phyloP scores from a whole-genome alignment of 1,140 invertebrate genomes.

The Amyelois transitella region DNA sequence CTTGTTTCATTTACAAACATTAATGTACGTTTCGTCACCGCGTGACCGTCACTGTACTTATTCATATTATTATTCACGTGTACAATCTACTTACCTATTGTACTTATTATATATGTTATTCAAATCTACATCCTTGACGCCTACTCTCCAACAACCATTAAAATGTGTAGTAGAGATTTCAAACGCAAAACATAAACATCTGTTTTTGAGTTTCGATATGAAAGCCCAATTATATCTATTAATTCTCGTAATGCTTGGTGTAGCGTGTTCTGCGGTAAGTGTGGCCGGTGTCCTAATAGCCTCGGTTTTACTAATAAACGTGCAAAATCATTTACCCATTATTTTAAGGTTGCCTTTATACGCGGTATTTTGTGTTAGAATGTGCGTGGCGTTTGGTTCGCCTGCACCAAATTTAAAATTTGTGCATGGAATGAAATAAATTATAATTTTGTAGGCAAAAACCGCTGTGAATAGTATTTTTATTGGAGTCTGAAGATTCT shows the following conservation, averaged over 20 bases:
- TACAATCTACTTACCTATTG: too few species aligned
- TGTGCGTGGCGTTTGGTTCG: background rate
- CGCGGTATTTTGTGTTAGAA: background rate
- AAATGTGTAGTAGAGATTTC: background rate
- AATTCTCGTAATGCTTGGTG: background rate
- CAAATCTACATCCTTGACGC: background rate
- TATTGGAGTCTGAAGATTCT: too few species aligned
- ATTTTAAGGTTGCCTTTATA: background rate
- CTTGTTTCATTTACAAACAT: too few species aligned
- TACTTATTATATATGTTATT: background rate
- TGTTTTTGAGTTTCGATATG: background rate
- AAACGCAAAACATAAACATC: background rate
- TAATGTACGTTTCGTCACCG: background rate
- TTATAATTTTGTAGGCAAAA: too few species aligned
- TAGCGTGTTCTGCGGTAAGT: conserved; percentile 1
- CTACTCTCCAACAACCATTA: background rate
- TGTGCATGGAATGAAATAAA: too few species aligned
- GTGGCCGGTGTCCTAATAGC: background rate
- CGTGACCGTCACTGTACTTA: background rate
- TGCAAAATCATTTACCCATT: background rate
- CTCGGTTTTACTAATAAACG: background rate
- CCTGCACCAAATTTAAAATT: too few species aligned
- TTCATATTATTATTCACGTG: background rate
- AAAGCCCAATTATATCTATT: background rate
- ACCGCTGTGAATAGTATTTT: too few species aligned